These are phyloP conservation scores for Drosophila teissieri DNA, from an alignment of 1,140 invertebrate genomes.

Conservation along the genomic window DNA sequence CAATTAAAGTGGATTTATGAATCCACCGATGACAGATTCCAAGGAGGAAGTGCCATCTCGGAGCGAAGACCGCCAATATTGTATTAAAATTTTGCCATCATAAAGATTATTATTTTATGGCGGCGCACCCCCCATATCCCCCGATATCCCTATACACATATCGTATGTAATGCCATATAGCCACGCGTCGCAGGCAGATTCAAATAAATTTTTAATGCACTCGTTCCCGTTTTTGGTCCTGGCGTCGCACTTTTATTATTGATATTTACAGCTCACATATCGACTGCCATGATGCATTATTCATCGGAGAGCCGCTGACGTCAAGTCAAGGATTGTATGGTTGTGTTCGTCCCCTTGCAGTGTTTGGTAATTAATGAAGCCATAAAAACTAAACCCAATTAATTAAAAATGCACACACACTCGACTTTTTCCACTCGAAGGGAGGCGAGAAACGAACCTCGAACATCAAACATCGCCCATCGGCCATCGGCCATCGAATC, in stretches of 20 bases:
- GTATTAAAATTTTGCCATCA: conserved; percentile 82
- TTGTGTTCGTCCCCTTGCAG: conserved; percentile 7
- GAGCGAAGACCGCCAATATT: conserved; percentile 59
- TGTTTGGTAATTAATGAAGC: conserved; percentile 82
- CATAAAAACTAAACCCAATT: conserved; percentile 84
- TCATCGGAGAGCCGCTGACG: conserved; percentile 73
- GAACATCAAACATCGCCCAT: conserved; percentile 20
- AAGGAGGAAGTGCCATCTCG: conserved; percentile 29
- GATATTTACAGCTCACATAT: conserved; percentile 70
- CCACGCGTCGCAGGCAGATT: conserved; percentile 78
- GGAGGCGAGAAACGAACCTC: conserved; percentile 4
- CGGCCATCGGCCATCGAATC: conserved; percentile 36
- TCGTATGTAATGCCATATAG: conserved; percentile 14
- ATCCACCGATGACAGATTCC: conserved; percentile 65
- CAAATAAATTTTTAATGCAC: conserved; percentile 83
- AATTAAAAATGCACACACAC: conserved; percentile 81
- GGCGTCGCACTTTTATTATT: conserved; percentile 82
- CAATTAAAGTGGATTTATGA: conserved; percentile 82
- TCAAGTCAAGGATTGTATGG: conserved; percentile 64
- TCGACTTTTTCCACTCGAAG: conserved; percentile 7
- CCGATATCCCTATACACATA: not conserved
- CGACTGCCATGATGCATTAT: conserved; percentile 76
- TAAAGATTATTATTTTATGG: conserved; percentile 83
- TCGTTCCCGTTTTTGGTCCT: conserved; percentile 52
- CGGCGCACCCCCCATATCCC: conserved; percentile 10